These are phyloP conservation scores for Psephotus haematonotus DNA, from an alignment of 2,113 vertebrate species.

Conservation along the genomic window DNA sequence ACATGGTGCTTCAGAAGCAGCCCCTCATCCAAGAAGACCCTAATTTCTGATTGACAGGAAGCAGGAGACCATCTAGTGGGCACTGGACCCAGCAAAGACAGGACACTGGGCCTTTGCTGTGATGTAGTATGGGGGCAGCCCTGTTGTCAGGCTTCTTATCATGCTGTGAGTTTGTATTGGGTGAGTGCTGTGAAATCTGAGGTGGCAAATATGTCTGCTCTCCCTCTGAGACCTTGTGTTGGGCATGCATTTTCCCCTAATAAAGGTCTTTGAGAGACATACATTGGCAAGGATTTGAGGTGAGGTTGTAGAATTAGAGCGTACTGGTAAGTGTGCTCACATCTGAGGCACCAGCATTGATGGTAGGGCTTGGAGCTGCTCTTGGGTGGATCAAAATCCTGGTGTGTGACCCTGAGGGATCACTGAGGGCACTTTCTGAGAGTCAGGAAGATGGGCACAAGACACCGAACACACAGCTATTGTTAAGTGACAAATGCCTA, in stretches of 20 bases:
- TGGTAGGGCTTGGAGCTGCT: background rate
- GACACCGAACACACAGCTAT: accelerated
- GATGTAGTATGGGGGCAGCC: accelerated
- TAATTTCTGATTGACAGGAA: background rate
- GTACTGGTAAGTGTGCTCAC: accelerated
- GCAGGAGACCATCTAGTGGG: background rate
- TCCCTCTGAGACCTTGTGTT: background rate
- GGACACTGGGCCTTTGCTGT: background rate
- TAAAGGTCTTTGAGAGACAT: background rate
- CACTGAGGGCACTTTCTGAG: background rate
- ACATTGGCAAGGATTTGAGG: background rate
- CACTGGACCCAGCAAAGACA: background rate
- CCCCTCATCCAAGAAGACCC: background rate
- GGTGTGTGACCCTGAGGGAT: background rate
- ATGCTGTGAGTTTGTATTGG: background rate
- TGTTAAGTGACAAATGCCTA: background rate
- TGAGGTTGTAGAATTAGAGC: background rate
- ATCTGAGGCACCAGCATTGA: background rate
- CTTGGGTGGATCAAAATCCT: background rate
- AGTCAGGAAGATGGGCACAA: background rate
- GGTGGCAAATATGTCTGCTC: background rate
- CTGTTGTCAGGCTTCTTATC: background rate
- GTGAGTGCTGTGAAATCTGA: background rate
- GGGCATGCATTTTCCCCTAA: background rate
- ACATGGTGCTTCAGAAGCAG: background rate